Conservation (phyloP, 2,113 vertebrate genomes). For the Deroptyus accipitrinus region DNA sequence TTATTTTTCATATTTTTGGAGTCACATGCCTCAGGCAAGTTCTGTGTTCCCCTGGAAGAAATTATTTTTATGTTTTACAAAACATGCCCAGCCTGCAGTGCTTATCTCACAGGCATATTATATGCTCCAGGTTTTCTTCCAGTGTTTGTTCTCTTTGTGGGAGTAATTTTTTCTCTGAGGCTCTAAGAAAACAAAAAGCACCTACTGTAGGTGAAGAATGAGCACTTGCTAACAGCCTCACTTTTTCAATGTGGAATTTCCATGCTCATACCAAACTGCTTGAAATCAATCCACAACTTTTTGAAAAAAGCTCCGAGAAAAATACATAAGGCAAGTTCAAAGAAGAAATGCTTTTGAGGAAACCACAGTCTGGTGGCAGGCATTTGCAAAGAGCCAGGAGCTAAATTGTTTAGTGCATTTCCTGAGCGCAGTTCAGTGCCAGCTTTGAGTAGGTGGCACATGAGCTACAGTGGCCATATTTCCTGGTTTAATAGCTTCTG, state of each 20-base stretch:
- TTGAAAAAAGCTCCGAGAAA: neutral
- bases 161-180: neutral
- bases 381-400: slow-evolving; percentile 5
- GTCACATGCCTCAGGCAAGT: neutral
- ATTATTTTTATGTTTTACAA: neutral
- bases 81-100: neutral
- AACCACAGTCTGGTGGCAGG: slow-evolving; percentile 37
- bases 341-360: slow-evolving; percentile 58
- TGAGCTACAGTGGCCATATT: neutral
- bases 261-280: neutral
- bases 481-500: neutral
- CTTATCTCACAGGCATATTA: neutral
- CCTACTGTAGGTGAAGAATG: neutral
- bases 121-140: neutral
- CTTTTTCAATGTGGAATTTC: neutral
- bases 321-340: slow-evolving; percentile 19
- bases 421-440: neutral
- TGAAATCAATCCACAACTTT: neutral
- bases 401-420: slow-evolving; percentile 1
- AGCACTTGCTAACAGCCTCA: neutral
- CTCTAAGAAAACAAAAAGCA: neutral
- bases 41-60: neutral
- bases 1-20: neutral
- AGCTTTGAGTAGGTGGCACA: slow-evolving; percentile 16
- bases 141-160: neutral